Evolutionary conservation across 2,888 invertebrate genomes (phyloP), one percentile per base, ranked within the genome.

Genomic region (Timandra comae): DNA sequence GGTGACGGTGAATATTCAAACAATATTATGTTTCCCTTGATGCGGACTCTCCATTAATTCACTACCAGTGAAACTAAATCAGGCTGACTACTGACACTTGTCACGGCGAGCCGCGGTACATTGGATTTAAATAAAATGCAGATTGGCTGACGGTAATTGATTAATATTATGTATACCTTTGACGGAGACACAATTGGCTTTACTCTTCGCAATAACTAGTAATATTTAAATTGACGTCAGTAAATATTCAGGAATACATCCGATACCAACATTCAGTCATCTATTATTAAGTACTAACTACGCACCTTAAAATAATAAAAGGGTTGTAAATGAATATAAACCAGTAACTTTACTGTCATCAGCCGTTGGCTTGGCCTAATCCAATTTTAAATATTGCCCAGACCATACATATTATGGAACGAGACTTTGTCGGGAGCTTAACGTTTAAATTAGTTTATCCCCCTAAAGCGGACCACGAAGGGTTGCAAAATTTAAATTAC

Each of bases 401-500:
- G 65, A 69, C 72, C 68, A 72, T 71, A 73, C 71, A 76, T 76
- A 78, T 76, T 78, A 77, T 73, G 76, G 73, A 75, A 72, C 68
- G 71, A 62, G 74, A 77, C 72, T 74, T 74, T 74, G 73, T 71
- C 69, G 68, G 67, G 68, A 76, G 84, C 84, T 85, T 81, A 84
- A 67, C 84, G 79, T 76, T 80, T 79, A 84, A 84, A 84, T 85
- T 84, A 84, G 85, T 85, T 82, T 82, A 80, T 77, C 73, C 84
- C 82, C 81, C 79, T 69, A 67, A 57, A 79, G 70, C 71, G 64
- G 58, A 67, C 78, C 65, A 63, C 61, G 74, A 79, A 81, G 85
- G 84, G 79, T 81, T 77, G 76, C 68, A 54, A 81, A 84, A 86
- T 86, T 86, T 86, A 86, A 86, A 86, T 86, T 81, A 85, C 86